Evolutionary conservation across 2,797 vertebrate species (phyloP).

Genomic region (Sebastes aleutianus): DNA sequence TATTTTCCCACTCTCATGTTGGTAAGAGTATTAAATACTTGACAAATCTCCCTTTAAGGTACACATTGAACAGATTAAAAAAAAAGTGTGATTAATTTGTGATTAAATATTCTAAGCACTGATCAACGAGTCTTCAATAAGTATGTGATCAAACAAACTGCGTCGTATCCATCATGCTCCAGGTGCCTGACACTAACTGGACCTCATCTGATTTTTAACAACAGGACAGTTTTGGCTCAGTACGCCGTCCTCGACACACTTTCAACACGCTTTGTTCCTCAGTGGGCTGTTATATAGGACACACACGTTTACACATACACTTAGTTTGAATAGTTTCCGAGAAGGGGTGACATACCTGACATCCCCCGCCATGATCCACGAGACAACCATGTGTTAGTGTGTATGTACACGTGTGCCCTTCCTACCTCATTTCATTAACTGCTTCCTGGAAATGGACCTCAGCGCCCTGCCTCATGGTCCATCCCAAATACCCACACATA

Average conservation of each 20-base stretch:
- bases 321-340: not conserved
- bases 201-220: not conserved
- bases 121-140: not conserved
- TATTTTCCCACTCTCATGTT: too few species aligned
- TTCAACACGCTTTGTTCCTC: not conserved
- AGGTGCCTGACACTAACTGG: not conserved
- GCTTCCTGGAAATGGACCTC: not conserved
- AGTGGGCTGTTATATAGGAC: not conserved
- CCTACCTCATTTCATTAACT: conserved; percentile 32
- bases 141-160: not conserved
- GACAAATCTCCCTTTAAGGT: too few species aligned
- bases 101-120: too few species aligned
- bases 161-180: not conserved
- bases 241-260: not conserved
- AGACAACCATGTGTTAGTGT: not conserved
- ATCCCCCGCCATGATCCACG: not conserved
- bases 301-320: not conserved
- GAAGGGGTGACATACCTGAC: not conserved
- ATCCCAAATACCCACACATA: not conserved
- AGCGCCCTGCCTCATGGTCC: not conserved
- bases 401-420: not conserved
- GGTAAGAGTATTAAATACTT: too few species aligned
- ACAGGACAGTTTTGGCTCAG: not conserved
- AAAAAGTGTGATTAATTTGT: too few species aligned
- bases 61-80: too few species aligned